These are phyloP conservation scores for Rhinichthys osculus DNA, from an alignment of 2,797 vertebrate genomes.

Conservation along the genomic window DNA sequence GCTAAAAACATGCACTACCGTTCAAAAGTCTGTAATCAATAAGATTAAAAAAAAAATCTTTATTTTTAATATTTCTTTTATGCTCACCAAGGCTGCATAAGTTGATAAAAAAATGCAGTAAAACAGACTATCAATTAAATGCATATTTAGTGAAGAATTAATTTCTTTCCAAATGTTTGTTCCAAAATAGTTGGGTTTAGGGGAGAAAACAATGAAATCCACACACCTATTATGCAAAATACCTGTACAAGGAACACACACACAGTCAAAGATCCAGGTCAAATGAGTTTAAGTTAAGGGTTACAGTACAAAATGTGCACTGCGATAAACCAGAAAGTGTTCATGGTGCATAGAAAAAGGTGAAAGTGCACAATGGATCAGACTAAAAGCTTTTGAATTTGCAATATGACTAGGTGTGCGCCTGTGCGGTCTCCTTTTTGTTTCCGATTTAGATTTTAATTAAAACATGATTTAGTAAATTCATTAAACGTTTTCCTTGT, in stretches of 20 bases:
- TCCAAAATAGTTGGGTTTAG: not conserved
- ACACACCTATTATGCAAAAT: not conserved
- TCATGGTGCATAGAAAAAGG: not conserved
- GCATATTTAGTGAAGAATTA: not conserved
- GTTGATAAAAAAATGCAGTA: not conserved
- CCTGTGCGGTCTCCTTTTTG: not conserved
- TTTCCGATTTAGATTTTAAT: slow-evolving; percentile 8
- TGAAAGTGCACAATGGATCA: not conserved
- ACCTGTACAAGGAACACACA: not conserved
- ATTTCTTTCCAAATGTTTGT: not conserved
- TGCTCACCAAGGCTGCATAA: no score
- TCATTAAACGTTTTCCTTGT: slow-evolving; percentile 1
- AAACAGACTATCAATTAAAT: not conserved
- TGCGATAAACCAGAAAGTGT: not conserved
- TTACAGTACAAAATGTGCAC: not conserved
- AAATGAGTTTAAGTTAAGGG: not conserved
- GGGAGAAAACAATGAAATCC: not conserved
- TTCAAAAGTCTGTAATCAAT: not conserved
- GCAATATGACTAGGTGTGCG: not conserved
- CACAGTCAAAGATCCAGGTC: not conserved
- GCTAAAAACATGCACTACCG: not conserved
- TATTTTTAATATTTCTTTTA: not conserved
- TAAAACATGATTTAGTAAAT: slow-evolving; percentile 15
- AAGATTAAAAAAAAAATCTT: not conserved
- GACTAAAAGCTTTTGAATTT: not conserved